phyloP scores from a whole-genome alignment of 1,140 invertebrate species.

The Dendroctonus valens region DNA sequence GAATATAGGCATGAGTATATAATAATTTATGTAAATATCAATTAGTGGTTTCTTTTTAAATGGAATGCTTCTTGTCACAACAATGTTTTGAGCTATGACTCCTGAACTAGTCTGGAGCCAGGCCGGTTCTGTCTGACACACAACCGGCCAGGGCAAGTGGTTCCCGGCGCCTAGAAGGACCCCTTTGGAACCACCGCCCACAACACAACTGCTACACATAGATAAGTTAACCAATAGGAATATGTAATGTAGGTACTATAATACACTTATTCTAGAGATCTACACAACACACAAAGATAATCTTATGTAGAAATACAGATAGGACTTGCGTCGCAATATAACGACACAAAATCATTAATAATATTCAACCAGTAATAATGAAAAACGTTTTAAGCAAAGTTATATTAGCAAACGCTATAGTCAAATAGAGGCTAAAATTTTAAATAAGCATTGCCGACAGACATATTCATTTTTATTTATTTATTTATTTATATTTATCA shows the following conservation, averaged over 20 bases:
- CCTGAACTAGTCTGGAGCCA: slow-evolving; percentile 35
- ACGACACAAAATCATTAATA: slow-evolving; percentile 37
- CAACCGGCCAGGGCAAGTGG: slow-evolving; percentile 37
- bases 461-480: slow-evolving; percentile 41
- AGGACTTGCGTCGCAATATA: slow-evolving; percentile 35
- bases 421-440: slow-evolving; percentile 49
- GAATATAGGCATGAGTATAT: slow-evolving; percentile 51
- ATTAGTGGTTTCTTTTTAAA: slow-evolving; percentile 49
- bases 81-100: slow-evolving; percentile 52
- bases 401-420: slow-evolving; percentile 45
- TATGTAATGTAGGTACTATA: slow-evolving; percentile 50
- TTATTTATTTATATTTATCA: slow-evolving; percentile 41
- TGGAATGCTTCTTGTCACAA: slow-evolving; percentile 53
- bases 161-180: slow-evolving; percentile 22
- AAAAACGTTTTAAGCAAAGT: slow-evolving; percentile 37
- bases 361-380: slow-evolving; percentile 42
- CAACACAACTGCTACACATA: slow-evolving; percentile 52
- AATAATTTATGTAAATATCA: slow-evolving; percentile 49
- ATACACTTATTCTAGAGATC: slow-evolving; percentile 51
- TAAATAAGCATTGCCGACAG: slow-evolving; percentile 50
- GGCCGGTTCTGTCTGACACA: slow-evolving; percentile 40
- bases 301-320: slow-evolving; percentile 45
- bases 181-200: slow-evolving; percentile 39
- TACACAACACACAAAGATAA: slow-evolving; percentile 53
- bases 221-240: slow-evolving; percentile 52